Base-by-base conservation (phyloP, 1,140 invertebrate species). In the Drosophila insularis region DNA sequence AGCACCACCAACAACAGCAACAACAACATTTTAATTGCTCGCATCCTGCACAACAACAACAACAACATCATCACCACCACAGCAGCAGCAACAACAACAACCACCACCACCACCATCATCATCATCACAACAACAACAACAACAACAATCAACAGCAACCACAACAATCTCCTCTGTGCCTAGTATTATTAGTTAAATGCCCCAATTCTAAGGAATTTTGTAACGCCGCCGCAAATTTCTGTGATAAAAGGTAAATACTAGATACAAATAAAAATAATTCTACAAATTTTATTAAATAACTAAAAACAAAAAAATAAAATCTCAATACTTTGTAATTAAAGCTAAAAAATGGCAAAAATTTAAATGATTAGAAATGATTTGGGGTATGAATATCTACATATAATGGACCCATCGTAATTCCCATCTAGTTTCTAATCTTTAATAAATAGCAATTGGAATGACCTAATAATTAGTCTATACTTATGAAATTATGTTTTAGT, bases 131-230 rank as follows among this genome's bases (percentile, higher is more conserved):
- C 74, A 78, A 0, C 78, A 78, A 46, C 72, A 74, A 21, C 69
- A 80, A 54, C 78, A 84, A 55, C 66, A 74, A 55, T 56, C 67
- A 78, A 54, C 80, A 82, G 50, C 84, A 90, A 80, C 87, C 78
- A 70, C 87, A 90, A 90, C 85, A 90, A 86, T 91, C 90, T 87
- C 90, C 90, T 80, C 79, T 91, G 87, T 91, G 90, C 86, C 90
- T 91, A 90, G 90, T 91, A 91, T 91, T 91, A 91, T 91, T 91
- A 90, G 90, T 91, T 90, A 91, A 91, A 91, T 91, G 90, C 79
- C 90, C 90, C 68, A 91, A 91, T 91, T 91, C 90, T 65, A 91
- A 91, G 78, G 90, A 91, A 86, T 91, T 91, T 85, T 91, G 90
- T 90, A 91, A 91, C 81, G 90, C 90, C 81, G 85, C 87, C 80